Evolutionary conservation across 53 echinoderm and acorn worm genomes (phyloP), one percentile per base, ranked within the genome.

Genomic region (Luidia sarsii): DNA sequence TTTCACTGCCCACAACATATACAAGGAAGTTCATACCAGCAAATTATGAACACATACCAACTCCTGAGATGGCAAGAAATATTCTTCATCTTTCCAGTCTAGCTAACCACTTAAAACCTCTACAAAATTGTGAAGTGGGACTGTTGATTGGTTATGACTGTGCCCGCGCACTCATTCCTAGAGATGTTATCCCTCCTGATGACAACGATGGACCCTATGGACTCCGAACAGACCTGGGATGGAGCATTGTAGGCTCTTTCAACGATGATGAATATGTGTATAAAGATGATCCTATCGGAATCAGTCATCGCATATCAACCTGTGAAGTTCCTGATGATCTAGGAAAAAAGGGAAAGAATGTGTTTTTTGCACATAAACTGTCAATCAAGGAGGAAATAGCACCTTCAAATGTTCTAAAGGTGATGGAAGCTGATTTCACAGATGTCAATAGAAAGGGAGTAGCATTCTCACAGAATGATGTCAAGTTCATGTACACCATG

Each of bases 71-170:
- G 31, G 81, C 82, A 1, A 82, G 62, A 64, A 52, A 52, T 24
- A 39, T 70, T 41, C 71, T 73, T 11, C 68, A 89, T 64, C 49
- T 84, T 62, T 22, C 55, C 16, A 33, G 62, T 19, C 84, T 90
- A 20, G 68, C 57, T n/a, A 28, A 51, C 22, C n/a, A 67, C 15
- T 54, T 86, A 18, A 62, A 37, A 38, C 81, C 81, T 24, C 7
- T 82, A 10, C 21, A 50, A 62, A 79, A 72, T 30, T 77, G 79
- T 48, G 70, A 83, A 48, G 56, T 73, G 39, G 89, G 64, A 8
- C 35, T 82, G 9, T 36, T 89, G 11, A 79, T 77, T 53, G 84
- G 84, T 13, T 74, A 83, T 59, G 64, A 88, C 55, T 88, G 88
- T 37, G 36, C 82, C 27, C 82, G 65, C 3, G 82, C 88, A 15